These are phyloP conservation scores for Melanerpes aurifrons DNA, from an alignment of 2,113 vertebrate genomes.

Conservation along the genomic window DNA sequence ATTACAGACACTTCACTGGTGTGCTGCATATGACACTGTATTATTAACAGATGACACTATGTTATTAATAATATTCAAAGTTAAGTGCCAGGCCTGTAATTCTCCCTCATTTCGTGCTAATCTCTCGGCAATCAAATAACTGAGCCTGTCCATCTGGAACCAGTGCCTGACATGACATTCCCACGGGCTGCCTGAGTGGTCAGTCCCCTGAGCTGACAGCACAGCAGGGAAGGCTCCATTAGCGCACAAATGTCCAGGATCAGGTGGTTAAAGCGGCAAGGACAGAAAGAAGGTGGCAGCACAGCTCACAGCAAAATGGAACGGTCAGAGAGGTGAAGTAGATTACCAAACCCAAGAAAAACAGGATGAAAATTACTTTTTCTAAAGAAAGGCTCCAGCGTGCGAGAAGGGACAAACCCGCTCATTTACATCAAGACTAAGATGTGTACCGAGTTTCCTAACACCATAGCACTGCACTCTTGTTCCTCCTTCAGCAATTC, in stretches of 20 bases:
- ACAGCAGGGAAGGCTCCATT: background rate
- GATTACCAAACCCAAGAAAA: background rate
- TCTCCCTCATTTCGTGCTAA: background rate
- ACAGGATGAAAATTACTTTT: background rate
- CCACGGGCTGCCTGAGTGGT: background rate
- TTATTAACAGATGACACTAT: background rate
- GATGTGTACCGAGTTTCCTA: rapidly evolving
- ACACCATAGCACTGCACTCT: rapidly evolving
- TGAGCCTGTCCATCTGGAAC: background rate
- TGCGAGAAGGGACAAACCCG: rapidly evolving
- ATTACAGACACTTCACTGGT: background rate
- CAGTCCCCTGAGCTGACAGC: conserved; percentile 10
- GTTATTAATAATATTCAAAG: conserved; percentile 11
- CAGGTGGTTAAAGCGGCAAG: background rate
- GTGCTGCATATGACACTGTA: background rate
- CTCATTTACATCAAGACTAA: background rate
- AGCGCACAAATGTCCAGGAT: background rate
- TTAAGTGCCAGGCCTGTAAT: conserved; percentile 3
- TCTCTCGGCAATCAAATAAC: background rate
- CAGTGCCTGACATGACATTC: background rate
- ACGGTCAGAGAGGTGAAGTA: background rate
- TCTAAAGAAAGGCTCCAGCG: rapidly evolving
- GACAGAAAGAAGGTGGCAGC: background rate
- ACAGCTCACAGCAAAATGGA: rapidly evolving
- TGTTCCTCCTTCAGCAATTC: background rate